Evolutionary conservation across 2,888 invertebrate genomes (phyloP).

Genomic region (Caenorhabditis becei): DNA sequence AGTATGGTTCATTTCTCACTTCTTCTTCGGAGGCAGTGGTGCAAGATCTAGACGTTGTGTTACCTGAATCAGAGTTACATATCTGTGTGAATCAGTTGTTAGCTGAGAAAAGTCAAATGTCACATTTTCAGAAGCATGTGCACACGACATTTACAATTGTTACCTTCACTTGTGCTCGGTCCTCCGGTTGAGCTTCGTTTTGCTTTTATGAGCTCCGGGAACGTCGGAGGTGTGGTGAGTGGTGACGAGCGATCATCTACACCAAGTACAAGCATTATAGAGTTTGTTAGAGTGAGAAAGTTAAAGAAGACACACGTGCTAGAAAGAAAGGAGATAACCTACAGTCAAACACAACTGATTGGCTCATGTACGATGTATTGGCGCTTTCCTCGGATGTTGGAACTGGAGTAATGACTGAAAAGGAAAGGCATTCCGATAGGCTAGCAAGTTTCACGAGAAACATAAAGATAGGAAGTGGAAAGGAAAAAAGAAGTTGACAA

Average conservation of each 20-base stretch:
- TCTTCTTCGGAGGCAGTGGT: conserved; percentile 53
- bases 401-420: conserved; percentile 39
- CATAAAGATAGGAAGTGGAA: conserved; percentile 7
- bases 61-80: conserved; percentile 42
- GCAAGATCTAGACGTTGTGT: conserved; percentile 46
- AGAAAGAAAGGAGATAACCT: conserved; percentile 32
- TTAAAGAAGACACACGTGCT: conserved; percentile 33
- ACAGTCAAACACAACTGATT: conserved; percentile 60
- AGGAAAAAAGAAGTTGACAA: not conserved
- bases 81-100: not conserved
- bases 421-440: conserved; percentile 21
- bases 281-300: conserved; percentile 29
- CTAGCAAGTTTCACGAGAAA: conserved; percentile 17
- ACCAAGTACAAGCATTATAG: conserved; percentile 12
- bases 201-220: conserved; percentile 18
- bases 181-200: conserved; percentile 1
- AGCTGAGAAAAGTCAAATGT: not conserved
- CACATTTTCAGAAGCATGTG: not conserved
- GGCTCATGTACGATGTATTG: conserved; percentile 53
- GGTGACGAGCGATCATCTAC: conserved; percentile 45
- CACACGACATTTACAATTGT: conserved; percentile 14
- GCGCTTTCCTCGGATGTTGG: conserved; percentile 50
- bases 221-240: conserved; percentile 21
- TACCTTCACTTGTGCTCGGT: conserved; percentile 46
- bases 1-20: conserved; percentile 26